These are phyloP conservation scores for Drosophila kanapiae DNA, from an alignment of 1,140 invertebrate species.

Conservation along the genomic window DNA sequence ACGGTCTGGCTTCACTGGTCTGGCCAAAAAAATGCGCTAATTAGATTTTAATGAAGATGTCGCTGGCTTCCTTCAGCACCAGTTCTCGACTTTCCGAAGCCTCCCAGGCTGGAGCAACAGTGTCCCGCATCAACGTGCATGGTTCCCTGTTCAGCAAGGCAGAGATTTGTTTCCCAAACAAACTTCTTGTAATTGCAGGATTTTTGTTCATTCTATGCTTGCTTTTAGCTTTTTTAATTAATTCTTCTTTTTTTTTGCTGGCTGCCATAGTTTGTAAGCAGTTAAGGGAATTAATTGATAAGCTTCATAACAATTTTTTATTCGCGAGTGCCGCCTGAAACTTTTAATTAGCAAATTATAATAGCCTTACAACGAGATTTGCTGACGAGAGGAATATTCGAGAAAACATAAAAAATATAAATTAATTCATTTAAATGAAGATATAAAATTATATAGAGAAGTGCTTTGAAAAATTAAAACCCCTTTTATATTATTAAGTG, in stretches of 20 bases:
- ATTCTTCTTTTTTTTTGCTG: constrained; percentile 32
- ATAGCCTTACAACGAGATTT: constrained; percentile 6
- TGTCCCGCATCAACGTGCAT: constrained; percentile 67
- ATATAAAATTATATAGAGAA: no score
- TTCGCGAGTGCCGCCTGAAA: constrained; percentile 6
- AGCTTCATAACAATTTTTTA: constrained; percentile 1
- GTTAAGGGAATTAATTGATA: constrained; percentile 11
- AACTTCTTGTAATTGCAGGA: constrained; percentile 37
- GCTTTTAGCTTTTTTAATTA: constrained; percentile 6
- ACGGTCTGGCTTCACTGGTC: constrained; percentile 15
- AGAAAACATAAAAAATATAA: background rate
- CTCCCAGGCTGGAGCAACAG: constrained; percentile 43
- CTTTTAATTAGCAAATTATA: constrained; percentile 47
- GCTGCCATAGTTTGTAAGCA: constrained; percentile 11
- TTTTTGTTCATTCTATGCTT: constrained; percentile 4
- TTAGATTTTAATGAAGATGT: constrained; percentile 81
- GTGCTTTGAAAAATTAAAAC: no score
- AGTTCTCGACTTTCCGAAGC: background rate
- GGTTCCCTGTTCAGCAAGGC: constrained; percentile 63
- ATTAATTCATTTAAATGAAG: background rate
- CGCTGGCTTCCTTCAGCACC: constrained; percentile 28
- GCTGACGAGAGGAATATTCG: background rate
- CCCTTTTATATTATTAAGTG: no score
- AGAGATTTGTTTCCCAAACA: constrained; percentile 56
- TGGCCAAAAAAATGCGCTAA: constrained; percentile 62